Evolutionary conservation across 2,797 vertebrate genomes (phyloP).

Genomic region (Microctenopoma stevenorrisi): DNA sequence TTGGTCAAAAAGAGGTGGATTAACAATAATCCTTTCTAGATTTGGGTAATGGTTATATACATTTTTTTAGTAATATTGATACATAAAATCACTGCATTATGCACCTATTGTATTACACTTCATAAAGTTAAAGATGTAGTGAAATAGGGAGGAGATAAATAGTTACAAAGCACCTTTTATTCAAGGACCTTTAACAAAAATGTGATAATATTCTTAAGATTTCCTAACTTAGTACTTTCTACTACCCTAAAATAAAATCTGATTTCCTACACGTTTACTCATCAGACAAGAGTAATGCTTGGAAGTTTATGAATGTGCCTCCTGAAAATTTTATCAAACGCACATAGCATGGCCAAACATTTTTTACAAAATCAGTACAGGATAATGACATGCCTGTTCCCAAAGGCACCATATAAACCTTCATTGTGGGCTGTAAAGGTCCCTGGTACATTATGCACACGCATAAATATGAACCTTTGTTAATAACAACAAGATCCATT

Average conservation of each 20-base stretch:
- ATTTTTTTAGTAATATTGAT: no score
- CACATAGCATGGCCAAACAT: background rate
- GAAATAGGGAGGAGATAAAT: background rate
- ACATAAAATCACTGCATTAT: no score
- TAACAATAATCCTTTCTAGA: no score
- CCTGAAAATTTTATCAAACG: conserved; percentile 7
- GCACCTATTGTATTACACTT: no score
- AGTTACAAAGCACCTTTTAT: conserved; percentile 66
- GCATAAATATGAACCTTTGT: conserved; percentile 36
- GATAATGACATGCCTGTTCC: conserved; percentile 9
- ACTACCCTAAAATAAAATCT: conserved; percentile 4
- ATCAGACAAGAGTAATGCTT: background rate
- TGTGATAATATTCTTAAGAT: conserved; percentile 23
- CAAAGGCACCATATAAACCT: background rate
- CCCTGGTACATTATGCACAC: conserved; percentile 4
- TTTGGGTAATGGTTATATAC: no score
- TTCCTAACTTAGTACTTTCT: conserved; percentile 43
- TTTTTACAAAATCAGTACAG: conserved; percentile 9
- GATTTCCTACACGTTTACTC: conserved; percentile 1
- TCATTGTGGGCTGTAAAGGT: conserved; percentile 8
- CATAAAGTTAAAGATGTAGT: background rate
- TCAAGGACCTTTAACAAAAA: conserved; percentile 50
- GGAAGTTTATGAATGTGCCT: conserved; percentile 22
- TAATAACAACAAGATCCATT: conserved; percentile 37
- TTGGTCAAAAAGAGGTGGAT: no score